These are phyloP conservation scores for Crambe crambe DNA, from an alignment of 37 sponge, comb jelly and placozoan species.

Conservation along the genomic window DNA sequence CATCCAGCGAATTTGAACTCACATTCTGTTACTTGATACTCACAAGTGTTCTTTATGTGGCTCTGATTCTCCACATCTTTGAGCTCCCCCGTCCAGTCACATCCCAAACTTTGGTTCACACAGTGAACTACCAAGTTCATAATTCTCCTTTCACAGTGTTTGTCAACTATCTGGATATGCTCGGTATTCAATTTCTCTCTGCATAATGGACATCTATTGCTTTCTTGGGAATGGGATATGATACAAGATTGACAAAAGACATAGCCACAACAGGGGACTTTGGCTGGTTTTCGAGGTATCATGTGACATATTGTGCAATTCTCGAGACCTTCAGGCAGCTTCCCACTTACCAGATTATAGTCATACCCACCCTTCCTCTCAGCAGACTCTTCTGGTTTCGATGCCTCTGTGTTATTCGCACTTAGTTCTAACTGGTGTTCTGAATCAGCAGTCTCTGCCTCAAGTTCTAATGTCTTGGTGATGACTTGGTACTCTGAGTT, in stretches of 20 bases:
- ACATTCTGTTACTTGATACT: neutral
- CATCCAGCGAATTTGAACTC: neutral
- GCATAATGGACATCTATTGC: neutral
- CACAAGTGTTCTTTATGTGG: neutral
- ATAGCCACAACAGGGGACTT: slow-evolving; percentile 1
- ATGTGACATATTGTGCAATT: slow-evolving; percentile 3
- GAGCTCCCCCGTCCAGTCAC: slow-evolving; percentile 3
- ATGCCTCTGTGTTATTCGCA: neutral
- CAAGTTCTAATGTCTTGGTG: neutral
- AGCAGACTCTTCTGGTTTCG: too few species aligned
- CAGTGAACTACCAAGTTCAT: neutral
- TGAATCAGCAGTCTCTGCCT: neutral
- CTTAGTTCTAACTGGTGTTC: neutral
- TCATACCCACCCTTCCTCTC: neutral
- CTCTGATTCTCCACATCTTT: slow-evolving; percentile 1
- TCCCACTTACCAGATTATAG: neutral
- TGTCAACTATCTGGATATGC: neutral
- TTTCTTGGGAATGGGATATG: neutral
- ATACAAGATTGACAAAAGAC: slow-evolving; percentile 1
- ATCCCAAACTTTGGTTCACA: slow-evolving; percentile 4
- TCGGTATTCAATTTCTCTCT: neutral
- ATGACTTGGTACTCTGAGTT: neutral
- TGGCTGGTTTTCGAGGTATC: slow-evolving; percentile 2
- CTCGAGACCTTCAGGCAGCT: neutral
- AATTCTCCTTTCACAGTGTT: neutral